Percentiles rank a stretch among this genome's conserved stretches.
Evolutionary conservation across 2,888 invertebrate genomes (phyloP).

Genomic region (Apotomis turbidana): DNA sequence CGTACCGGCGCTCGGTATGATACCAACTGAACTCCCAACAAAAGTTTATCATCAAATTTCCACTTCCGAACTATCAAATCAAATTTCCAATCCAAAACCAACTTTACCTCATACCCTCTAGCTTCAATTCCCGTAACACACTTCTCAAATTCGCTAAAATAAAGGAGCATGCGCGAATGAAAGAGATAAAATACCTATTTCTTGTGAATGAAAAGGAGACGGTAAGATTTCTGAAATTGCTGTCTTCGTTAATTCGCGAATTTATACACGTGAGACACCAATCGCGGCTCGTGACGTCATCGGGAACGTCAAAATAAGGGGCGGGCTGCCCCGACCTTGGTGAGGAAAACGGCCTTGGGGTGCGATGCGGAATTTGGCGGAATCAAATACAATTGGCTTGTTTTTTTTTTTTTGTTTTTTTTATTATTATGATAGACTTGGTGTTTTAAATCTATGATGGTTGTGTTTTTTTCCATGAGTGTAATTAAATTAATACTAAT

Average conservation of each 20-base stretch:
- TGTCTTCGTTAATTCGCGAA: constrained; percentile 48
- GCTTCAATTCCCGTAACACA: constrained; percentile 42
- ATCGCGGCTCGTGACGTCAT: constrained; percentile 43
- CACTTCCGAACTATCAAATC: constrained; percentile 19
- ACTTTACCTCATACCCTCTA: constrained; percentile 55
- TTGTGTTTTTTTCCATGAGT: no score
- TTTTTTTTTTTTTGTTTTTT: no score
- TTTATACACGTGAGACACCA: constrained; percentile 51
- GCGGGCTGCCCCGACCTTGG: constrained; percentile 25
- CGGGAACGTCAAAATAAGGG: constrained; percentile 16
- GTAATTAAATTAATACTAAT: no score
- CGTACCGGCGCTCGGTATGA: background rate
- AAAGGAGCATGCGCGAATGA: constrained; percentile 70
- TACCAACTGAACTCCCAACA: constrained; percentile 29
- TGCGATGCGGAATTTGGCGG: background rate
- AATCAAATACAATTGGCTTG: no score
- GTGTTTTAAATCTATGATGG: no score
- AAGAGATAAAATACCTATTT: constrained; percentile 46
- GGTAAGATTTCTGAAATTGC: constrained; percentile 47
- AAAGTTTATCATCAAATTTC: constrained; percentile 38
- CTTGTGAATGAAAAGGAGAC: constrained; percentile 51
- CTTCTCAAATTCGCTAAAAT: constrained; percentile 15
- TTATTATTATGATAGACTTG: no score
- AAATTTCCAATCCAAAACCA: constrained; percentile 43
- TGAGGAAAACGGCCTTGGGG: constrained; percentile 10